phyloP scores from a whole-genome alignment of 2,797 vertebrate genomes.

The Gastrophryne carolinensis region DNA sequence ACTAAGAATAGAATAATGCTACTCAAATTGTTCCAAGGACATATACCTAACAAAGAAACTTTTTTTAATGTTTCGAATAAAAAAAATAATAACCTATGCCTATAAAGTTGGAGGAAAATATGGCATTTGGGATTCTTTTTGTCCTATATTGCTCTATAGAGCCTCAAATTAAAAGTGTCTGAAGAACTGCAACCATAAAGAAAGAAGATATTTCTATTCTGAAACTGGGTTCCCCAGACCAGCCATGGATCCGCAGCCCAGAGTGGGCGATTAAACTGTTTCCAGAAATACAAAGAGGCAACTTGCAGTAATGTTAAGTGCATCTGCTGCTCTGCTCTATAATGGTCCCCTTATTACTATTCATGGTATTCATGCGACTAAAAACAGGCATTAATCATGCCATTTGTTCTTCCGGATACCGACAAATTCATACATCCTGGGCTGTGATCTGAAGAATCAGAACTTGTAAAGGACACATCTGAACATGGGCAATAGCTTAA shows the following conservation, averaged over 20 bases:
- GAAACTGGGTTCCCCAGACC: background rate
- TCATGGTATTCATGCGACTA: slow-evolving; percentile 33
- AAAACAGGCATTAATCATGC: slow-evolving; percentile 40
- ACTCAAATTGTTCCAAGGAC: background rate
- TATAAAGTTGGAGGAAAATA: background rate
- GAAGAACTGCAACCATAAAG: slow-evolving; percentile 1
- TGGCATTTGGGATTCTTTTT: slow-evolving; percentile 4
- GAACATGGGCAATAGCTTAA: slow-evolving; percentile 17
- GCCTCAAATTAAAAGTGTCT: slow-evolving; percentile 5
- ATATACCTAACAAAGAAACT: background rate
- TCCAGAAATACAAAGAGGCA: slow-evolving; percentile 23
- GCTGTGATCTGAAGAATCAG: slow-evolving; percentile 36
- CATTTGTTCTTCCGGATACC: slow-evolving; percentile 45
- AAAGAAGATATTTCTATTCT: background rate
- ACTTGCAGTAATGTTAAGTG: background rate
- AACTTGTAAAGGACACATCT: slow-evolving; percentile 22
- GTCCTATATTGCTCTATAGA: slow-evolving; percentile 28
- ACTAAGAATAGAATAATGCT: background rate
- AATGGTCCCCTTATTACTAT: slow-evolving; percentile 39
- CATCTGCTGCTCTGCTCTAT: background rate
- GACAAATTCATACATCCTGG: slow-evolving; percentile 43
- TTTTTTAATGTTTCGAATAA: background rate
- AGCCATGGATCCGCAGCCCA: background rate
- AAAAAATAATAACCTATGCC: background rate
- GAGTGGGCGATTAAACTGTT: slow-evolving; percentile 16